Base-by-base conservation (phyloP, 2,113 vertebrate genomes). In the Dolichallabes microphthalmus region DNA sequence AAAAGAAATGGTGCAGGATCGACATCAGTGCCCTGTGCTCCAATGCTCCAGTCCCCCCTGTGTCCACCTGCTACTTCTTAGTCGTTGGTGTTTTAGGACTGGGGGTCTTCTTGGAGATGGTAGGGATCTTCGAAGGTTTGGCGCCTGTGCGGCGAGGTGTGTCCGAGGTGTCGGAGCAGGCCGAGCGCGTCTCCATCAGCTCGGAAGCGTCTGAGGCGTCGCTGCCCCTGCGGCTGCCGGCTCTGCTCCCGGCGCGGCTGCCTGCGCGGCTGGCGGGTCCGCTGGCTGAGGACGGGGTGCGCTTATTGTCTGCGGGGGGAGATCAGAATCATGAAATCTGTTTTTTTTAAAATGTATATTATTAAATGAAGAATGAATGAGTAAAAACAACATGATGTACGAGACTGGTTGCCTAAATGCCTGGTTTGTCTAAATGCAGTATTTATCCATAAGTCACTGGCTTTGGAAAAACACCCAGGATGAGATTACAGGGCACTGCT, bases 181-280 rank as follows among this genome's bases (percentile, higher is more conserved):
- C 97, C 0, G 98, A 99, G 84, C 96, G 97, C 0, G 96, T 94
- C 57, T 99, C 98, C 93, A 98, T 94, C 0, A 98, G 94, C 90
- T 99, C 98, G 0, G 98, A 98, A 1, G 97, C 96, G 20, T 99
- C 98, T 0, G 98, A 99, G 77, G 98, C 98, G 0, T 99, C 98
- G 39, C 97, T 99, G 81, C 98, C 98, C 2, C 98, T 90, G 0
- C 98, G 95, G 89, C 98, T 99, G 94, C 97, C 96, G 89, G 97
- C 95, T 0, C 97, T 87, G 90, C 98, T 99, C n/a, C 98, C 98
- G 0, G 97, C 96, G 0, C 96, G 94, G 91, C 97, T 99, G 1
- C 96, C 94, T 7, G 97, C 97, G 0, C 97, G 96, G 5, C 97
- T 98, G 69, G 94, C 84, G 0, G 90, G 85, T 0, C 90, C 90